Conservation (phyloP, 1,140 invertebrate species). For the Magallana ariakensis region DNA sequence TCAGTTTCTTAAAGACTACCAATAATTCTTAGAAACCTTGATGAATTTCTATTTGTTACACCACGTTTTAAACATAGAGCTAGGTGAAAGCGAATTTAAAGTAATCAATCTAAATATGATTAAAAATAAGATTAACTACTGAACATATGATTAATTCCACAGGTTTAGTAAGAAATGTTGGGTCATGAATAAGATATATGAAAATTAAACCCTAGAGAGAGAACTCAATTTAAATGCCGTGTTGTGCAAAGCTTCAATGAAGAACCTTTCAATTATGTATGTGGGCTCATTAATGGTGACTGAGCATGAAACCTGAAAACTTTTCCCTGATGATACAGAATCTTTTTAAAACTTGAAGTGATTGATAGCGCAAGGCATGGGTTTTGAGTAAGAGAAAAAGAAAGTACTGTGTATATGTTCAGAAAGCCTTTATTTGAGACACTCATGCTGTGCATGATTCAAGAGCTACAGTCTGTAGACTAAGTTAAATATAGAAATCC, state of each 20-base stretch:
- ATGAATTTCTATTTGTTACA: no score
- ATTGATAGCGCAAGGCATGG: constrained; percentile 18
- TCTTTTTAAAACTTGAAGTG: neutral
- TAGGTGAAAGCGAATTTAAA: no score
- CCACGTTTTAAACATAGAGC: no score
- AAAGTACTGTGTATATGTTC: neutral
- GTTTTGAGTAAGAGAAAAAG: neutral
- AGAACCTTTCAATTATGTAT: constrained; percentile 7
- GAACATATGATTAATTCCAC: constrained; percentile 17
- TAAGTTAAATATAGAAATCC: no score
- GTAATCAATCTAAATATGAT: neutral
- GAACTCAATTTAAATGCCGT: constrained; percentile 16
- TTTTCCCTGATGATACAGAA: constrained; percentile 8
- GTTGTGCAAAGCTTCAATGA: constrained; percentile 28
- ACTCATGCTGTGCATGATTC: no score
- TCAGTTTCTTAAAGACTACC: no score
- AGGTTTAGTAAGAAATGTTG: neutral
- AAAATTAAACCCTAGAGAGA: constrained; percentile 30
- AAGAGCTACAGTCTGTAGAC: no score
- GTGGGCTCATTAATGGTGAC: constrained; percentile 19
- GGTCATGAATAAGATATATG: constrained; percentile 20
- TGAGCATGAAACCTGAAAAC: constrained; percentile 4
- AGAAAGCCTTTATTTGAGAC: neutral
- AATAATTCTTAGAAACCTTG: no score
- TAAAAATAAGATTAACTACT: neutral